Evolutionary conservation across 2,888 invertebrate species (phyloP), one percentile per base, ranked within the genome.

Genomic region (Heliconius sara): DNA sequence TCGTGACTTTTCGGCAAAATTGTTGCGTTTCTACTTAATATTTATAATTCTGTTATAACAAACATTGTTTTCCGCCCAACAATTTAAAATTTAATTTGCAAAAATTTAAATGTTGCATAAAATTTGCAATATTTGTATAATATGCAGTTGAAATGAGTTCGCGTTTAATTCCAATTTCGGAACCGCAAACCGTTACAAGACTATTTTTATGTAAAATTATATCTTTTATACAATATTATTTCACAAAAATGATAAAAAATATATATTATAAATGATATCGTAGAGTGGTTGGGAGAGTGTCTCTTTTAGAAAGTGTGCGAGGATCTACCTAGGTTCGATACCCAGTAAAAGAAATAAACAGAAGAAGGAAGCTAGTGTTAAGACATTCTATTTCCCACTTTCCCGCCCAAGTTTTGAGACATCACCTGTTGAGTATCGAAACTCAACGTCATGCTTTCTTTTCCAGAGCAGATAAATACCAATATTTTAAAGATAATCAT

Each of bases 91-190:
- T 70, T 43, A 47, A 43, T 43, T 70, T 43, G 70, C 43, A 25
- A 25, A 43, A 70, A 70, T 43, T 43, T 25, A 43, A 70, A 70
- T 43, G 7, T 70, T 43, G 70, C 70, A 70, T 70, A 70, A 39
- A 70, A 70, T 70, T 70, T 70, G 68, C 39, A 68, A 70, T 43
- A 70, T 70, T 43, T 70, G 70, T 43, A 25, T 70, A 70, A 70
- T 70, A 47, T 70, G 70, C 70, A 70, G 70, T 70, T 70, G 70
- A 43, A 70, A 70, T 47, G 70, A 70, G 70, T 43, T 70, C 70
- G 70, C 70, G 43, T 43, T 43, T 70, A 43, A 43, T 70, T 70
- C 70, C 25, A 70, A 70, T 70, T 70, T 25, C 25, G 47, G 43
- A 25, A 70, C 70, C 70, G 70, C 70, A 43, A 70, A 7, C 70